Conservation (phyloP, 2,797 vertebrate genomes). For the Mormyrus proboscirostris region DNA sequence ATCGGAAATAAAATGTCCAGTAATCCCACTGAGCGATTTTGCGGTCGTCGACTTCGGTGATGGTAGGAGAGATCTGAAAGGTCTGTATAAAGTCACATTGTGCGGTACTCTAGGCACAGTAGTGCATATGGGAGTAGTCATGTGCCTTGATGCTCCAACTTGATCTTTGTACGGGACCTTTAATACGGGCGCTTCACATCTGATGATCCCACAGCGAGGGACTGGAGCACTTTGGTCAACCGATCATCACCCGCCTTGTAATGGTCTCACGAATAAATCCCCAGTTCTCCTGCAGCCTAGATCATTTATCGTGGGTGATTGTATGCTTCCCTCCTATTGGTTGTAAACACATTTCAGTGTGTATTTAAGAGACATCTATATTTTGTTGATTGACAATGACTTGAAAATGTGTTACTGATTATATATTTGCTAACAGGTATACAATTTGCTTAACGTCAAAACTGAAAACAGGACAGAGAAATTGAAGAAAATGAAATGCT, state of each 20-base stretch:
- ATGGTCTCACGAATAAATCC: background rate
- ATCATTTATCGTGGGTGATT: background rate
- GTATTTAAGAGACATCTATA: background rate
- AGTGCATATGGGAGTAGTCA: background rate
- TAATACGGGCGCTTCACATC: background rate
- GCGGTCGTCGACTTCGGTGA: background rate
- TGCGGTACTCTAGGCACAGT: background rate
- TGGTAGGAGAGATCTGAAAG: background rate
- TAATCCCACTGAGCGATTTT: background rate
- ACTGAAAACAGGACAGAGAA: background rate
- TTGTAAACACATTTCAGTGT: background rate
- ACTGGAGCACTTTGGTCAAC: background rate
- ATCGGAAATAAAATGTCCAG: background rate
- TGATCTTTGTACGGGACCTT: background rate
- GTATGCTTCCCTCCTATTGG: background rate
- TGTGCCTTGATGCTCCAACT: background rate
- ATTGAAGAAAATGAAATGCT: constrained; percentile 15
- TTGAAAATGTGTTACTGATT: background rate
- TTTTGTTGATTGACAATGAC: background rate
- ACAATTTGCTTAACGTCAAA: background rate
- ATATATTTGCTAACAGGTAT: background rate
- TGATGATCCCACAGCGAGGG: background rate
- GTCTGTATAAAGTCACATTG: background rate
- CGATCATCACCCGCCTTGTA: background rate
- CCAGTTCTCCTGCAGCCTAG: background rate